phyloP scores from a whole-genome alignment of 2,797 vertebrate species.

The Enteromius thamalakanensis region DNA sequence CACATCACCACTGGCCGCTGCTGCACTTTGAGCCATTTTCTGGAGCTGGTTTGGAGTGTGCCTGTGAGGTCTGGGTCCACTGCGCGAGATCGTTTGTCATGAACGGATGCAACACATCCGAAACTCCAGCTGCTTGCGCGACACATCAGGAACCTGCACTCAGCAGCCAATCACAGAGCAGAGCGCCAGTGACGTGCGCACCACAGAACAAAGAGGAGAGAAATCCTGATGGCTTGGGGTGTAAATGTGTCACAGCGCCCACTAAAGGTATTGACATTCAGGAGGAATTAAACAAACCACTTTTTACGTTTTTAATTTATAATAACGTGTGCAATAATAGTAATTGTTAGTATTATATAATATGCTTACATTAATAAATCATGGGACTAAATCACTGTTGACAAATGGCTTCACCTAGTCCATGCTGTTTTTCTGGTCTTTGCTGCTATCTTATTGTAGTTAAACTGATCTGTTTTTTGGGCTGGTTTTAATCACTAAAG shows the following conservation, averaged over 20 bases:
- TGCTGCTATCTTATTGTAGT: not conserved
- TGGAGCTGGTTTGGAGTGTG: not conserved
- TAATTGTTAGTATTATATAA: not conserved
- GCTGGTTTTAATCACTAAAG: not conserved
- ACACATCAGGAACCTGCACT: constrained; percentile 63
- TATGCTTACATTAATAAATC: not conserved
- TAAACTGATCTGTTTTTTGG: not conserved
- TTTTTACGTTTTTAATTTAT: not conserved
- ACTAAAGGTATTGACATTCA: not conserved
- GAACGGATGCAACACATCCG: constrained; percentile 54
- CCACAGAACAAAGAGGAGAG: constrained; percentile 14
- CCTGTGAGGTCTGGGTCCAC: not conserved
- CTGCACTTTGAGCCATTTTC: constrained; percentile 71
- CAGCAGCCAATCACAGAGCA: constrained; percentile 66
- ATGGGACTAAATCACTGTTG: not conserved
- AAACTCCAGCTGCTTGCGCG: constrained; percentile 52
- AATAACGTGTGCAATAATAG: not conserved
- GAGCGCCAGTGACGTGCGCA: constrained; percentile 23
- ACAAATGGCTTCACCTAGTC: not conserved
- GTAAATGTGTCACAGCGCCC: constrained; percentile 11
- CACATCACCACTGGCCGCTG: constrained; percentile 31
- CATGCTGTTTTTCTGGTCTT: not conserved
- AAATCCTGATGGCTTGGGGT: not conserved
- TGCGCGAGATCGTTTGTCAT: not conserved
- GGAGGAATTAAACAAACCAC: not conserved